These are phyloP conservation scores for Eupelmus urozonus DNA, from an alignment of 2,888 invertebrate species.

Conservation along the genomic window DNA sequence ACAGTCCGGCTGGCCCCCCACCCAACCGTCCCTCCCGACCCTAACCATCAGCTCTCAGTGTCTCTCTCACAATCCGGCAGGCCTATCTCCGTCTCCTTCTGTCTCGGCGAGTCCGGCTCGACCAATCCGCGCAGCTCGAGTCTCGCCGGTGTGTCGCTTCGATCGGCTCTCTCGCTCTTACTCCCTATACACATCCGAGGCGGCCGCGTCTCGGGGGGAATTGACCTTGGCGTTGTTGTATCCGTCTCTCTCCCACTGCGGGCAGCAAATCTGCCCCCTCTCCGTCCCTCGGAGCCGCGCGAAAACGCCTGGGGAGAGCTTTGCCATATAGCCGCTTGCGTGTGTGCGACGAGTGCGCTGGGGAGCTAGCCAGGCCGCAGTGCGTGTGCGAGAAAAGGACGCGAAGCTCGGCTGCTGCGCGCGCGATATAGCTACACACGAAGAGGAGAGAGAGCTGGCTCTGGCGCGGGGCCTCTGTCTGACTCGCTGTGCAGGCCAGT, in stretches of 20 bases:
- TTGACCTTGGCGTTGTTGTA: slow-evolving; percentile 37
- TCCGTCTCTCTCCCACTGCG: background rate
- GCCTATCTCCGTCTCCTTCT: background rate
- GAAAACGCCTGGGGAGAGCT: no score
- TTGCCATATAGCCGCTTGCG: background rate
- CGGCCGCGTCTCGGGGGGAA: no score
- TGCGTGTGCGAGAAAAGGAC: slow-evolving; percentile 59
- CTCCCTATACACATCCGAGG: no score
- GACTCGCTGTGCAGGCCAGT: background rate
- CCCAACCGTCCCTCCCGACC: background rate
- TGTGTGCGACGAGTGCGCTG: background rate
- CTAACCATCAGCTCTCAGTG: background rate
- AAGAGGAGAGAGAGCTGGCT: background rate
- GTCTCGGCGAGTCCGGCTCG: no score
- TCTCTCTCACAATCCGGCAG: no score
- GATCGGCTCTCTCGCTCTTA: slow-evolving; percentile 30
- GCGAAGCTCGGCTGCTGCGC: background rate
- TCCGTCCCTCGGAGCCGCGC: background rate
- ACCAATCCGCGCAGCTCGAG: slow-evolving; percentile 41
- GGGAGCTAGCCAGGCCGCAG: slow-evolving; percentile 39
- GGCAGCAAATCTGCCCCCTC: background rate
- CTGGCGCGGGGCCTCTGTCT: background rate
- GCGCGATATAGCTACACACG: background rate
- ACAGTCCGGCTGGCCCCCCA: background rate
- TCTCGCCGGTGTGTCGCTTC: slow-evolving; percentile 16